phyloP scores from a whole-genome alignment of 2,797 vertebrate genomes.

The Myotis findleyi region DNA sequence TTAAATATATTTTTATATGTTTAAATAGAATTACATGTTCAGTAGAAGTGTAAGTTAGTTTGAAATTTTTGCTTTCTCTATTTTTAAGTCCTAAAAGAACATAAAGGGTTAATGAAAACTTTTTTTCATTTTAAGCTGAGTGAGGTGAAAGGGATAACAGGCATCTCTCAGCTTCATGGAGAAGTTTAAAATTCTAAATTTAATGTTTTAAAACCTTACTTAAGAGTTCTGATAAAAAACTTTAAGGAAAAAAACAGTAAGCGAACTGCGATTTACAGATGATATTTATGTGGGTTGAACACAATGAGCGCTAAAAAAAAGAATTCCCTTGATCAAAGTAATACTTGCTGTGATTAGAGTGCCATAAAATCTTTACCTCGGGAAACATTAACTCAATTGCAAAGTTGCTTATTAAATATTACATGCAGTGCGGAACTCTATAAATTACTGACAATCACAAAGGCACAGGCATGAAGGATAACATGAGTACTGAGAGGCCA shows the following conservation, averaged over 20 bases:
- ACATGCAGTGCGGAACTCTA: conserved; percentile 35
- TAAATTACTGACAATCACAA: conserved; percentile 43
- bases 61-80: conserved; percentile 67
- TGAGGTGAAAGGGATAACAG: conserved; percentile 23
- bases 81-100: conserved; percentile 66
- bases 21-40: conserved; percentile 72
- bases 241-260: conserved; percentile 45
- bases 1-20: conserved; percentile 65
- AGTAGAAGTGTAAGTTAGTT: conserved; percentile 54
- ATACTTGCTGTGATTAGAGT: not conserved
- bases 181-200: conserved; percentile 68
- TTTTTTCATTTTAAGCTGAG: conserved; percentile 65
- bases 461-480: not conserved
- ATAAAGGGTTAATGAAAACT: conserved; percentile 36
- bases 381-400: conserved; percentile 30
- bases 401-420: conserved; percentile 53
- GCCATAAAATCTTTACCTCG: conserved; percentile 41
- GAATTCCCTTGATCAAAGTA: conserved; percentile 61
- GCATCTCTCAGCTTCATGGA: conserved; percentile 11
- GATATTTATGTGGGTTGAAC: conserved; percentile 46
- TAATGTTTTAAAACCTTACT: conserved; percentile 61
- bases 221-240: conserved; percentile 55
- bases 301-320: conserved; percentile 37
- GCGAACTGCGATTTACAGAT: conserved; percentile 47
- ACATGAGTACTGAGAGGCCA: conserved; percentile 26